These are phyloP conservation scores for Rhopalosiphum nymphaeae DNA, from an alignment of 2,888 invertebrate genomes.

Conservation along the genomic window DNA sequence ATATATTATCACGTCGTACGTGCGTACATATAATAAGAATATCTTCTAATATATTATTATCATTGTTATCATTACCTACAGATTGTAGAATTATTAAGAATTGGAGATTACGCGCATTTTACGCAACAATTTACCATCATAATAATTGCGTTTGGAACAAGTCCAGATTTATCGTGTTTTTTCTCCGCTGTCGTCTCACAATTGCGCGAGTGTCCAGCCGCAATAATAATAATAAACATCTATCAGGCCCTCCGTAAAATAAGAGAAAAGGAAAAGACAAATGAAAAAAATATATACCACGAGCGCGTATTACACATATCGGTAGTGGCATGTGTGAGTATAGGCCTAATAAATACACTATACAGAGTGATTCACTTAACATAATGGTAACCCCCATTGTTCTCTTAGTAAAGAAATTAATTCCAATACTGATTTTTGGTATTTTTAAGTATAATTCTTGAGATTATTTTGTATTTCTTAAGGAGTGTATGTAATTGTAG, in stretches of 20 bases:
- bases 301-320: neutral
- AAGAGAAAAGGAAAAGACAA: neutral
- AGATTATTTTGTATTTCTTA: neutral
- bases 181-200: neutral
- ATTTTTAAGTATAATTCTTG: neutral
- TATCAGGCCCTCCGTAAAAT: constrained; percentile 1
- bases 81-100: neutral
- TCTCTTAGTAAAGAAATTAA: no score
- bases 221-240: constrained; percentile 15
- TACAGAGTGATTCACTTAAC: neutral
- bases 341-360: neutral
- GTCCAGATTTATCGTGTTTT: neutral
- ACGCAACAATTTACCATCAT: neutral
- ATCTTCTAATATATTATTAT: neutral
- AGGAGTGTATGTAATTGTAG: neutral
- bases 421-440: no score
- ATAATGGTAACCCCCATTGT: no score
- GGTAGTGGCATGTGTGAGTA: neutral
- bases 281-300: neutral
- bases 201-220: neutral
- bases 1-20: neutral
- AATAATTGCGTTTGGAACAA: constrained; percentile 7
- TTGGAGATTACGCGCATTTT: neutral
- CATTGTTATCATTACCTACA: neutral
- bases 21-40: neutral